phyloP scores from a whole-genome alignment of 1,140 invertebrate genomes.

The Diprion similis region DNA sequence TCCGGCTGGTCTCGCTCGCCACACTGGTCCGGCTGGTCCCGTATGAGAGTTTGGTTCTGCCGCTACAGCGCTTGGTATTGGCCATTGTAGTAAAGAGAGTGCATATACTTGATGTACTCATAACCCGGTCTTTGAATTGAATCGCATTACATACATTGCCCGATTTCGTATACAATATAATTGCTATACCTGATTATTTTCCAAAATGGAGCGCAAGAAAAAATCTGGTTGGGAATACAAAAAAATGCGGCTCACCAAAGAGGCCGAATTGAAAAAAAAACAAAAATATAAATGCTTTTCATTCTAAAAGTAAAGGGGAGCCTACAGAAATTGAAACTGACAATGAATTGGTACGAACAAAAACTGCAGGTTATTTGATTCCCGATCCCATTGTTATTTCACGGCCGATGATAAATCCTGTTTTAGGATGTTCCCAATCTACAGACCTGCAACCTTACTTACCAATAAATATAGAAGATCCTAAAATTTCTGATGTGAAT shows the following conservation, averaged over 20 bases:
- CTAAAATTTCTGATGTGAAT: neutral
- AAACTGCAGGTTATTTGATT: neutral
- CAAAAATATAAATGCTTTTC: neutral
- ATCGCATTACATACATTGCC: too few species aligned
- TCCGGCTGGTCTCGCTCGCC: too few species aligned
- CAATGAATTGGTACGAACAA: neutral
- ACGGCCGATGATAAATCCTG: too few species aligned
- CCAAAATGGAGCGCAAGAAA: neutral
- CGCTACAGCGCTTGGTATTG: too few species aligned
- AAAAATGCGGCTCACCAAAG: neutral
- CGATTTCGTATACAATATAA: too few species aligned
- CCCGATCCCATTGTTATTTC: neutral
- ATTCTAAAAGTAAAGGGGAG: neutral
- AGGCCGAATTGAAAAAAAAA: neutral
- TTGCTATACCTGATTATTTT: too few species aligned
- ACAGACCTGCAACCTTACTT: too few species aligned
- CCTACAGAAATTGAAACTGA: neutral
- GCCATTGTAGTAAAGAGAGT: too few species aligned
- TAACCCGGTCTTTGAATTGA: too few species aligned
- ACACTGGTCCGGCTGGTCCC: too few species aligned
- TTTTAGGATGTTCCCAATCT: neutral
- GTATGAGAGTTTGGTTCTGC: too few species aligned
- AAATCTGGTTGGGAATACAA: neutral
- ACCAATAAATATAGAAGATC: neutral
- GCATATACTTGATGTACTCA: too few species aligned